Percentiles rank a stretch among this genome's conserved stretches.
These are phyloP conservation scores for Corythucha ciliata DNA, from an alignment of 2,888 invertebrate species.

Conservation along the genomic window DNA sequence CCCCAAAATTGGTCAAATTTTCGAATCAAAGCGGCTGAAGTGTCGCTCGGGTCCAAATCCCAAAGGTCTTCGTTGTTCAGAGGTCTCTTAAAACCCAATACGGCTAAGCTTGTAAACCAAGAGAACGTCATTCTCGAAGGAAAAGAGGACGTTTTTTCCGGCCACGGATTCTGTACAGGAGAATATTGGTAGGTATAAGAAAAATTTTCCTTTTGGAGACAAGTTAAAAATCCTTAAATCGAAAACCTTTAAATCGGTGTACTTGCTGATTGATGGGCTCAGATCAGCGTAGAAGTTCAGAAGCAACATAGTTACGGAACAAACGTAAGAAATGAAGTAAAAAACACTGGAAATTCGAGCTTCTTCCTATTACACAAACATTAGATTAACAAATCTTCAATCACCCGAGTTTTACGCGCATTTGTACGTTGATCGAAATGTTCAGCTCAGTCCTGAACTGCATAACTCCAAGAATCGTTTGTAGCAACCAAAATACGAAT, in stretches of 20 bases:
- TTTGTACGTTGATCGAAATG: too few species aligned
- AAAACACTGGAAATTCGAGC: too few species aligned
- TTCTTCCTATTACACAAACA: too few species aligned
- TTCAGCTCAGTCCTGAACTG: too few species aligned
- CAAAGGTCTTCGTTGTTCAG: constrained; percentile 47
- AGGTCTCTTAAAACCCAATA: constrained; percentile 45
- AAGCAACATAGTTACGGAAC: constrained; percentile 24
- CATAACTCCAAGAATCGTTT: neutral
- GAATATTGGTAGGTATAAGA: too few species aligned
- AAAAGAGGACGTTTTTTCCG: constrained; percentile 29
- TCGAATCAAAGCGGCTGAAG: constrained; percentile 25
- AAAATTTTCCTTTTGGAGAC: neutral
- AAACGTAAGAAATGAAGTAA: constrained; percentile 23
- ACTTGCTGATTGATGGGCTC: constrained; percentile 24
- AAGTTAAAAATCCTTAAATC: constrained; percentile 1
- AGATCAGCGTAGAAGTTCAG: constrained; percentile 29
- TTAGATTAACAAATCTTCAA: too few species aligned
- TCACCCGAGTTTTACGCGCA: too few species aligned
- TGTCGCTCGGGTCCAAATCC: constrained; percentile 42
- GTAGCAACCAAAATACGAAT: neutral
- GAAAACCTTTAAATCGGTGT: constrained; percentile 23
- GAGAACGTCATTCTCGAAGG: constrained; percentile 41
- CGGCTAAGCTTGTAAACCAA: constrained; percentile 47
- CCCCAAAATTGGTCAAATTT: constrained; percentile 30
- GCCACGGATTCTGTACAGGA: constrained; percentile 32